Percentiles rank a stretch among this genome's conserved stretches.
phyloP scores from a whole-genome alignment of 2,797 vertebrate species.

The Hydrolagus colliei region DNA sequence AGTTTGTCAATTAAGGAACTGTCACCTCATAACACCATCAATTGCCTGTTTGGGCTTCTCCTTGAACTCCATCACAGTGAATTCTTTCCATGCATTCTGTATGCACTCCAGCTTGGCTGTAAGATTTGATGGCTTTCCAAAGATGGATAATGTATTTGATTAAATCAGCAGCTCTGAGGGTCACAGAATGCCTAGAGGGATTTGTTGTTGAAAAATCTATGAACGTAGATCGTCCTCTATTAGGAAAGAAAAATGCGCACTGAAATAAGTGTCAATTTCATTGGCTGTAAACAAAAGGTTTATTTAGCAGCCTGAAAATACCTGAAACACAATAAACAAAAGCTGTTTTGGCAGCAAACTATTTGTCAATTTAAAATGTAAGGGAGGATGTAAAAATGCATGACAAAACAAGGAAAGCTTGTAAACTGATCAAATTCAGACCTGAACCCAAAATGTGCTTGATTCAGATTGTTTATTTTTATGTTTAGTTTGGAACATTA shows the following conservation, averaged over 20 bases:
- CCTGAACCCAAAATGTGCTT: not conserved
- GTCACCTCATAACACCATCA: not conserved
- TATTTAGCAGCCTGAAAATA: not conserved
- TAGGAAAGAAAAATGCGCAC: not conserved
- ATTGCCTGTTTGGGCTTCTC: not conserved
- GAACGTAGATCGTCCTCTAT: too few species aligned
- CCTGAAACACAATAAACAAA: constrained; percentile 1
- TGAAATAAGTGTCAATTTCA: not conserved
- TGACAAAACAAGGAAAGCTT: not conserved
- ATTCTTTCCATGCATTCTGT: not conserved
- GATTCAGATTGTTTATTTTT: too few species aligned
- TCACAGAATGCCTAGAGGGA: not conserved
- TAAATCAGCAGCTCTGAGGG: not conserved
- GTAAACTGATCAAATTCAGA: not conserved
- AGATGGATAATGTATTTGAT: not conserved
- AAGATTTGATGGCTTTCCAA: constrained; percentile 14
- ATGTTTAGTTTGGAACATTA: too few species aligned
- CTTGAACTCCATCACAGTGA: not conserved
- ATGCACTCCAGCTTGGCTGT: not conserved
- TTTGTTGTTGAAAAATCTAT: not conserved
- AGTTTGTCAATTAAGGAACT: not conserved
- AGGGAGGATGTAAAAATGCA: not conserved
- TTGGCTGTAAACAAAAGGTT: not conserved
- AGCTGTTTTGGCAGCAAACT: not conserved
- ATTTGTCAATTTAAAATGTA: constrained; percentile 12